Evolutionary conservation across 2,888 invertebrate genomes (phyloP).

Genomic region (Candidula unifasciata): DNA sequence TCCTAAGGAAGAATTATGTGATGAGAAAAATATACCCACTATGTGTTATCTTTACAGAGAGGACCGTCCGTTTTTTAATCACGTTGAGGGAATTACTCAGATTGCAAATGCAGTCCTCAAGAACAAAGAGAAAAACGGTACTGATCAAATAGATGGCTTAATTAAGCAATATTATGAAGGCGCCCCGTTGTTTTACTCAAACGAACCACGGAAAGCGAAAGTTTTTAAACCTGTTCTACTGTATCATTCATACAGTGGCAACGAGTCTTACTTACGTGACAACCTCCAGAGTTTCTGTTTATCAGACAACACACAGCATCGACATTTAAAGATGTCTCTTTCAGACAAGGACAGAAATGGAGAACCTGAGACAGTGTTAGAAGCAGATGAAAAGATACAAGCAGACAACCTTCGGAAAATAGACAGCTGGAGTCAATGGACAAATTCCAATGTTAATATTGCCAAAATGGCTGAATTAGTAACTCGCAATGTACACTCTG

Average conservation of each 20-base stretch:
- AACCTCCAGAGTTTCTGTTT: background rate
- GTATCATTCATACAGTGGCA: background rate
- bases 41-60: too few relatives aligned
- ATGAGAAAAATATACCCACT: too few relatives aligned
- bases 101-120: background rate
- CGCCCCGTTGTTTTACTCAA: background rate
- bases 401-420: too few relatives aligned
- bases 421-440: too few relatives aligned
- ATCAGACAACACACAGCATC: background rate
- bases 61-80: background rate
- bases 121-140: background rate
- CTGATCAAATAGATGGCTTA: background rate
- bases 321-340: too few relatives aligned
- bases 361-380: too few relatives aligned
- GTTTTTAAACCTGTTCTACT: slow-evolving; percentile 4
- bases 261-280: too few relatives aligned
- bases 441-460: too few relatives aligned
- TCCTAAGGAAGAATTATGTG: too few relatives aligned
- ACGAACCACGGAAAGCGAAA: background rate
- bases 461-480: background rate
- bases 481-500: too few relatives aligned
- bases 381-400: too few relatives aligned
- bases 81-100: background rate
- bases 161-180: background rate
- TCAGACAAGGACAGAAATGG: too few relatives aligned